Evolutionary conservation across 2,888 invertebrate genomes (phyloP), one percentile per base, ranked within the genome.

Genomic region (Ceramica pisi): DNA sequence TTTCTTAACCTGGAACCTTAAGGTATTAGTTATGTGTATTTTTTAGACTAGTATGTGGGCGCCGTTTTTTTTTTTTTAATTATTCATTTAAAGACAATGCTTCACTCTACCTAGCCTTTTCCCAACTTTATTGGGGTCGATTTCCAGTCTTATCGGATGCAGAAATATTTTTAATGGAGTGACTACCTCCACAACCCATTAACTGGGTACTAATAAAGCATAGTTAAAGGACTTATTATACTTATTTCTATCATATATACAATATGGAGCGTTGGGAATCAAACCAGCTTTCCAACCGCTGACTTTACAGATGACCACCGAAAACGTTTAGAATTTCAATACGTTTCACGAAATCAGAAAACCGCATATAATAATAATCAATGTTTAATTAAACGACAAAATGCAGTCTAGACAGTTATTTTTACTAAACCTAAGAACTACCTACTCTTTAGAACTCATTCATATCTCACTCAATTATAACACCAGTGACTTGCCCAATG

Each of bases 1-100:
- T 66, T 71, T 63, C 83, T 75, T 78, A 69, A 73, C 63, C 57
- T 74, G 62, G 4, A 0, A 48, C 31, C 23, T 59, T 71, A 72
- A 71, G 83, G 55, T 63, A 26, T 31, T 61, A 16, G 16, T n/a
- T 6, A 12, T 50, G 6, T 3, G 21, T 2, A 46, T 23, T 1
- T 26, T 71, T 14, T 16, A 3, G 3, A 35, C 23, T 16, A 0
- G n/a, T n/a, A 31, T 41, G 14, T 38, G 10, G 14, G 10, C 5
- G 16, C 12, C 2, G 16, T 41, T 2, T 5, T 10, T 41, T 5
- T 12, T 41, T 12, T 41, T 41, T 10, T 5, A 10, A 38, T 38
- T 5, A 38, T 6, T 38, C 10, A 26, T 4, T 26, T 4, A 26
- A 26, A 26, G 4, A 26, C 2, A 2, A 26, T 26, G 4, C 26